phyloP scores from a whole-genome alignment of 2,888 invertebrate genomes.

The Drosophila nigricruria region DNA sequence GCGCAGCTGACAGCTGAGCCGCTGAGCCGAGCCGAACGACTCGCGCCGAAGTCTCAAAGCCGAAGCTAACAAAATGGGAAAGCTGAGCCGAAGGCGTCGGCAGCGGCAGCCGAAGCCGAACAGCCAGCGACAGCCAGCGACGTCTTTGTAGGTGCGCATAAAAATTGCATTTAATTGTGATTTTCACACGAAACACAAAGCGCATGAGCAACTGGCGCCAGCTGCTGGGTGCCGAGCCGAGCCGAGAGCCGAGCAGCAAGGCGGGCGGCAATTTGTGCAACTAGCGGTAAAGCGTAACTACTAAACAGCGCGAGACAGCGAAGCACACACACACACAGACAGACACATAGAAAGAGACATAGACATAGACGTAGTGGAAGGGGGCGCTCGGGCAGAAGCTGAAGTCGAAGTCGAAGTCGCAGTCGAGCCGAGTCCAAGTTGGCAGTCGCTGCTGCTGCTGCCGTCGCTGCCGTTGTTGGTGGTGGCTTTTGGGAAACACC shows the following conservation, averaged over 20 bases:
- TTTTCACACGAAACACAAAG: conserved; percentile 83
- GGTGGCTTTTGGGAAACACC: conserved; percentile 83
- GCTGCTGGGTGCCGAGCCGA: conserved; percentile 6
- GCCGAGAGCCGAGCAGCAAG: neutral
- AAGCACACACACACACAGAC: conserved; percentile 2
- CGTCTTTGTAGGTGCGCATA: conserved; percentile 75
- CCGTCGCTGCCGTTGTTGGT: conserved; percentile 20
- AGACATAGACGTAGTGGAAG: conserved; percentile 4
- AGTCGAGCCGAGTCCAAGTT: conserved; percentile 34
- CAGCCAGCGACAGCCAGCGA: conserved; percentile 7
- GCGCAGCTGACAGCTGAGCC: conserved; percentile 80
- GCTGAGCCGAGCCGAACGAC: conserved; percentile 56
- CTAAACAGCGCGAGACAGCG: conserved; percentile 71
- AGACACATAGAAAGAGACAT: neutral
- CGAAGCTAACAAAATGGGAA: conserved; percentile 7
- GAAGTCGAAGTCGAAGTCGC: conserved; percentile 17
- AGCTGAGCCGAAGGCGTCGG: conserved; percentile 8
- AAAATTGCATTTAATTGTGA: conserved; percentile 84
- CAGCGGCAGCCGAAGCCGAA: conserved; percentile 12
- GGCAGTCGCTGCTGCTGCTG: conserved; percentile 29
- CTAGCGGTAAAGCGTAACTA: conserved; percentile 80
- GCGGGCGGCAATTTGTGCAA: conserved; percentile 73
- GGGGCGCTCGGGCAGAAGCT: neutral
- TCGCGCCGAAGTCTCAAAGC: conserved; percentile 17
- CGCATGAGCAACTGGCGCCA: conserved; percentile 74